A percentile compares a stretch with the other conserved stretches of the same genome.
These are phyloP conservation scores for Anomalospiza imberbis DNA, from an alignment of 2,797 vertebrate species.

Conservation along the genomic window DNA sequence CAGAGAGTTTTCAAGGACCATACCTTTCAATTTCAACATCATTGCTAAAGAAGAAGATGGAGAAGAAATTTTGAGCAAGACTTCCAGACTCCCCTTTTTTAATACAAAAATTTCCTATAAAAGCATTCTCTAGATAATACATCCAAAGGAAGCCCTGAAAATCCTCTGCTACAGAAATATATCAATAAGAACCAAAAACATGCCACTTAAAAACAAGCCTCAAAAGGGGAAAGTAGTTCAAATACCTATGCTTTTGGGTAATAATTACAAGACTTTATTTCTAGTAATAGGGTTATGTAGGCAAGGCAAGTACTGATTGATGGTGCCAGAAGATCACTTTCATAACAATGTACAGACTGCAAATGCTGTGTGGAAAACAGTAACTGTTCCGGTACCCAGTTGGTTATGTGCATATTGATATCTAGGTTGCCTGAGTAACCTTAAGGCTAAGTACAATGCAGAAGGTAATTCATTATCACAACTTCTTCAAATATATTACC, in stretches of 20 bases:
- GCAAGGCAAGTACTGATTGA: background rate
- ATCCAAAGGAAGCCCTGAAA: background rate
- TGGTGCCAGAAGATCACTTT: conserved; percentile 11
- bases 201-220: background rate
- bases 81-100: background rate
- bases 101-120: background rate
- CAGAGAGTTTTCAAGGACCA: background rate
- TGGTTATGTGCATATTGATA: background rate
- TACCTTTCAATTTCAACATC: background rate
- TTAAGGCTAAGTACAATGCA: background rate
- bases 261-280: conserved; percentile 6
- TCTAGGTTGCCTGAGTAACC: conserved; percentile 30
- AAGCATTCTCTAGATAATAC: background rate
- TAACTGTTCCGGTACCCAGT: background rate
- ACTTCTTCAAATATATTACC: background rate
- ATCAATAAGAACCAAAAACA: background rate
- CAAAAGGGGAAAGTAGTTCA: background rate
- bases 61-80: background rate
- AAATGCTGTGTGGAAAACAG: conserved; percentile 23
- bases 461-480: background rate
- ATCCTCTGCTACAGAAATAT: background rate
- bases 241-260: background rate
- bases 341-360: background rate
- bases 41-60: background rate
- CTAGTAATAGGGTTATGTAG: background rate